phyloP scores from a whole-genome alignment of 2,888 invertebrate species.

The Meghimatium bilineatum region DNA sequence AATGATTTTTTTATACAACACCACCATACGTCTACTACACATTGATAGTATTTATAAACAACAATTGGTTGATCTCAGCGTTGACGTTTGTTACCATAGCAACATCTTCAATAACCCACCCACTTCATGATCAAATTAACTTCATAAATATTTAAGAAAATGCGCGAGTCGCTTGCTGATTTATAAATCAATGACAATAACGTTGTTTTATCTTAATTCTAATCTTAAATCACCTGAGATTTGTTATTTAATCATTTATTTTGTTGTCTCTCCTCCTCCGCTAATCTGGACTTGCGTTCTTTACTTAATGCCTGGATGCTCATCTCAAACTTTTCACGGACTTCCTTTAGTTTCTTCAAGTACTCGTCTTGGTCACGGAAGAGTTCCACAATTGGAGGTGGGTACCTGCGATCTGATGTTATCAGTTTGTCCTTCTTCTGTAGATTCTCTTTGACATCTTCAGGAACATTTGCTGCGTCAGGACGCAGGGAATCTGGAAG shows the following conservation, averaged over 20 bases:
- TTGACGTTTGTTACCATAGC: background rate
- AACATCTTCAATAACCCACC: background rate
- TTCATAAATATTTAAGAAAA: background rate
- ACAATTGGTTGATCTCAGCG: background rate
- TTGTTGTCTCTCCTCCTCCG: background rate
- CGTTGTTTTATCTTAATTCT: too few relatives aligned
- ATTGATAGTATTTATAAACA: background rate
- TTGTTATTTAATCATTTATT: background rate
- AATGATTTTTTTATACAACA: background rate
- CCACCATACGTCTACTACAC: background rate
- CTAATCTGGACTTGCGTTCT: conserved; percentile 25
- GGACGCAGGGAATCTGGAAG: background rate
- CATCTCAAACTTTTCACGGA: conserved; percentile 37
- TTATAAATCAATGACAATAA: too few relatives aligned
- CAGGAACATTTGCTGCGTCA: background rate
- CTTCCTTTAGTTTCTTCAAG: conserved; percentile 40
- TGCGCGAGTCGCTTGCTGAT: too few relatives aligned
- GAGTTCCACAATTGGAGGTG: conserved; percentile 15
- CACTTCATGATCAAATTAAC: background rate
- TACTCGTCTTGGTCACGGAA: conserved; percentile 44
- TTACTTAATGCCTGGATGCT: conserved; percentile 40
- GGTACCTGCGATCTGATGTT: background rate
- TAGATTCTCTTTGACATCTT: background rate
- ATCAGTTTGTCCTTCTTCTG: background rate
- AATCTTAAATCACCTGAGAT: too few relatives aligned